These are phyloP conservation scores for Dromococcyx pavoninus DNA, from an alignment of 2,797 vertebrate species.

Conservation along the genomic window DNA sequence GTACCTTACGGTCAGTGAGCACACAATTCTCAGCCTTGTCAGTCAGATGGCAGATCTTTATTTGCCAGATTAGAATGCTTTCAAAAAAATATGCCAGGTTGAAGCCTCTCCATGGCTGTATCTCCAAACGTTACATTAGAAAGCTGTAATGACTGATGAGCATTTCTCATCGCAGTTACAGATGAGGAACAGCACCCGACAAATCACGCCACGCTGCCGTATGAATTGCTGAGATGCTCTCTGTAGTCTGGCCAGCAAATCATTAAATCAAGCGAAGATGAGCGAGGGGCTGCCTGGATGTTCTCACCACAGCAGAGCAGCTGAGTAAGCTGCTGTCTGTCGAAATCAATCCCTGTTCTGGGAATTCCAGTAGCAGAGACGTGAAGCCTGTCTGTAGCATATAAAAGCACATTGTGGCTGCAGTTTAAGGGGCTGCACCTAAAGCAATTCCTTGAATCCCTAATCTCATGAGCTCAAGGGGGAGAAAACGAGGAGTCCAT, in stretches of 20 bases:
- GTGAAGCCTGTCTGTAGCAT: neutral
- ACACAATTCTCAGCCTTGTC: neutral
- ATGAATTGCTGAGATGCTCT: neutral
- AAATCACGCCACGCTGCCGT: neutral
- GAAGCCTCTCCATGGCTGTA: neutral
- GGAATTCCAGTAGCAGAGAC: neutral
- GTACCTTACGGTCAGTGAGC: neutral
- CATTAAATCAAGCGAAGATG: constrained; percentile 31
- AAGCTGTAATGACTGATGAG: constrained; percentile 10
- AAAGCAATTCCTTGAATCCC: neutral
- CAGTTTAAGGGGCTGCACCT: neutral
- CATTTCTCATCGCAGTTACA: constrained; percentile 12
- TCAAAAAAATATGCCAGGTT: neutral
- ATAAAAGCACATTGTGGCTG: neutral
- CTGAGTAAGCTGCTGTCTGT: constrained; percentile 42
- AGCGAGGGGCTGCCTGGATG: constrained; percentile 47
- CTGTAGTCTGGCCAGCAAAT: constrained; percentile 54
- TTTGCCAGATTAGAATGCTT: neutral
- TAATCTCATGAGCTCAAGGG: neutral
- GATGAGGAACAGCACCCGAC: constrained; percentile 29
- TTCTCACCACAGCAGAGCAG: constrained; percentile 19
- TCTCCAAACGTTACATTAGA: neutral
- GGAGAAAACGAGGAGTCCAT: neutral
- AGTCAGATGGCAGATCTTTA: neutral
- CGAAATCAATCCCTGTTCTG: neutral